A percentile compares a stretch with the other conserved stretches of the same genome.
These are phyloP conservation scores for Grus americana DNA, from an alignment of 2,113 vertebrate genomes.

Conservation along the genomic window DNA sequence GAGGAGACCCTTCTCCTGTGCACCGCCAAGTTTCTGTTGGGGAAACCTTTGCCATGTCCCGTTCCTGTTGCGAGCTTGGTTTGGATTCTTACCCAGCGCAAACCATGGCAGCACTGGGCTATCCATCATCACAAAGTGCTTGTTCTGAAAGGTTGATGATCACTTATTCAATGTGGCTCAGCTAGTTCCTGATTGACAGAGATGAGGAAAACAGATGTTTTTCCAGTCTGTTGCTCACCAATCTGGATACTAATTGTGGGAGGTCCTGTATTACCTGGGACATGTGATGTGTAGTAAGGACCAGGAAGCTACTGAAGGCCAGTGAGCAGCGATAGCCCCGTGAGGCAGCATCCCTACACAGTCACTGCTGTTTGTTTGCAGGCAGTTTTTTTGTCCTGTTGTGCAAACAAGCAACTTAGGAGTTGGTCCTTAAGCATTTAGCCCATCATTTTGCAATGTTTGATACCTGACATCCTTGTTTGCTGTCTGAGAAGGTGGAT, in stretches of 20 bases:
- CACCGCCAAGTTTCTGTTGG: background rate
- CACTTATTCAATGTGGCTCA: background rate
- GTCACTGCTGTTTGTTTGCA: background rate
- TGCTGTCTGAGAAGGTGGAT: background rate
- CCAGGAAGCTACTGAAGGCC: background rate
- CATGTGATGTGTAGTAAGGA: background rate
- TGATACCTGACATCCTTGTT: background rate
- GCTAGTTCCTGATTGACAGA: slow-evolving; percentile 29
- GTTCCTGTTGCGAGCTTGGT: background rate
- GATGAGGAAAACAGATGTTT: background rate
- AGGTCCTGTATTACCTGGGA: background rate
- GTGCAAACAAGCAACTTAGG: background rate
- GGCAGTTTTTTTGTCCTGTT: background rate
- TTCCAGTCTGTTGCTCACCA: slow-evolving; percentile 3
- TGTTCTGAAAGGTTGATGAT: background rate
- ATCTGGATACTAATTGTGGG: background rate
- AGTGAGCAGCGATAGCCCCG: background rate
- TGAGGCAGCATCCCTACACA: background rate
- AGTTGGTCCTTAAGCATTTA: background rate
- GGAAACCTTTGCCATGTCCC: background rate
- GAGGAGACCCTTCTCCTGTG: background rate
- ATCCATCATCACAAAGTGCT: background rate
- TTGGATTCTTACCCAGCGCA: background rate
- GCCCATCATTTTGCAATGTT: background rate
- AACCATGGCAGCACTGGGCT: background rate